These are phyloP conservation scores for Enteromius mattozi DNA, from an alignment of 2,797 vertebrate species.

Conservation along the genomic window DNA sequence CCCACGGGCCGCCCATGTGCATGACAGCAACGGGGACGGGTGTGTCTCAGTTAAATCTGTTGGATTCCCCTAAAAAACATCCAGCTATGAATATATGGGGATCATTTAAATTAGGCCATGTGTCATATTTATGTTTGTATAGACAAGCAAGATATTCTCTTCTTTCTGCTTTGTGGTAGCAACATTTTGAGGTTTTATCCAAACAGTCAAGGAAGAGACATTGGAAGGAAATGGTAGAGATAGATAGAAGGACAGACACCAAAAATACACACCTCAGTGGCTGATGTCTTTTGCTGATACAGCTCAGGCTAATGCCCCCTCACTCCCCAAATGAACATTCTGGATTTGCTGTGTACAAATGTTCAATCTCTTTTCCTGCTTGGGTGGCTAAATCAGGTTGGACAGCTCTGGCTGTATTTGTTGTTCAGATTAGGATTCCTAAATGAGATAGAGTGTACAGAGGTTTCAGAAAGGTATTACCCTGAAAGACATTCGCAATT, in stretches of 20 bases:
- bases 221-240: not conserved
- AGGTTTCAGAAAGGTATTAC: slow-evolving; percentile 23
- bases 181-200: slow-evolving; percentile 2
- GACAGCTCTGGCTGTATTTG: slow-evolving; percentile 47
- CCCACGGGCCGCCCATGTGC: not conserved
- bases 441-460: slow-evolving; percentile 17
- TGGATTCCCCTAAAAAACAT: slow-evolving; percentile 6
- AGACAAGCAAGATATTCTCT: not conserved
- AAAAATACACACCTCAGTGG: slow-evolving; percentile 30
- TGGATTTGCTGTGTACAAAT: slow-evolving; percentile 11
- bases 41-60: slow-evolving; percentile 17
- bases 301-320: slow-evolving; percentile 10
- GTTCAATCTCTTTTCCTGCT: slow-evolving; percentile 23
- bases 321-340: slow-evolving; percentile 3
- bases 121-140: slow-evolving; percentile 7
- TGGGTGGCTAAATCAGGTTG: slow-evolving; percentile 39
- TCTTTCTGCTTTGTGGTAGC: not conserved
- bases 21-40: not conserved
- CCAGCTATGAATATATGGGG: not conserved
- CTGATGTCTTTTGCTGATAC: slow-evolving; percentile 34
- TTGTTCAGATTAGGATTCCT: slow-evolving; percentile 31
- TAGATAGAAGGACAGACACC: slow-evolving; percentile 1
- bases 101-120: slow-evolving; percentile 13
- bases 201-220: slow-evolving; percentile 25
- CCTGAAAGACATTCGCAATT: slow-evolving; percentile 13